Percentiles rank a stretch among this genome's conserved stretches.
These are phyloP conservation scores for Chironomus striatipennis DNA, from an alignment of 1,140 invertebrate genomes.

Conservation along the genomic window DNA sequence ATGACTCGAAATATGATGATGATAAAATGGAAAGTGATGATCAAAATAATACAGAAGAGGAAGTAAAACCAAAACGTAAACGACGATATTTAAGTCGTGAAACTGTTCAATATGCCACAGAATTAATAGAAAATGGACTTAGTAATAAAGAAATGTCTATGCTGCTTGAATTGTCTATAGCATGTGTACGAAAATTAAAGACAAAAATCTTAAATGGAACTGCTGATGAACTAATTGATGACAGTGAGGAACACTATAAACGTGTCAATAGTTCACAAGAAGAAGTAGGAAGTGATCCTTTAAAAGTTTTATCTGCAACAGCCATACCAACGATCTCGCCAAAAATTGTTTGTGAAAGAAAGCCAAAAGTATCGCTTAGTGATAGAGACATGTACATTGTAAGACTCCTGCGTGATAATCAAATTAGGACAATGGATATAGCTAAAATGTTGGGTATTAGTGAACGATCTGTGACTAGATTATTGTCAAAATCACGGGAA, in stretches of 20 bases:
- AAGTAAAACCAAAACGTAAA: background rate
- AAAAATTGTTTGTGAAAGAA: background rate
- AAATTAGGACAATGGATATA: background rate
- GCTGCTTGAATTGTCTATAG: background rate
- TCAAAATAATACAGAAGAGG: background rate
- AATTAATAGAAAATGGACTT: background rate
- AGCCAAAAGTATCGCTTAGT: background rate
- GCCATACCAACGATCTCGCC: background rate
- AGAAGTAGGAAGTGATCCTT: background rate
- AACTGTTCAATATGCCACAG: background rate
- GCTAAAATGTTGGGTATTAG: background rate
- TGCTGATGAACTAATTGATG: background rate
- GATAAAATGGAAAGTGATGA: background rate
- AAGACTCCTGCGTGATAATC: background rate
- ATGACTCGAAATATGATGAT: background rate
- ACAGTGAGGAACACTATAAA: conserved; percentile 16
- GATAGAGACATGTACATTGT: background rate
- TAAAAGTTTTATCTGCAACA: background rate
- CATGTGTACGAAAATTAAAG: background rate
- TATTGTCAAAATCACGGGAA: background rate
- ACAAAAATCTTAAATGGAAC: background rate
- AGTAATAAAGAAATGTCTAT: conserved; percentile 16
- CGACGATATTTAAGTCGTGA: background rate
- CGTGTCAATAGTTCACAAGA: background rate
- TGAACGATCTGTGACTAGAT: background rate